Evolutionary conservation across 2,113 vertebrate species (phyloP), one percentile per base, ranked within the genome.

Genomic region (Nematolebias whitei): DNA sequence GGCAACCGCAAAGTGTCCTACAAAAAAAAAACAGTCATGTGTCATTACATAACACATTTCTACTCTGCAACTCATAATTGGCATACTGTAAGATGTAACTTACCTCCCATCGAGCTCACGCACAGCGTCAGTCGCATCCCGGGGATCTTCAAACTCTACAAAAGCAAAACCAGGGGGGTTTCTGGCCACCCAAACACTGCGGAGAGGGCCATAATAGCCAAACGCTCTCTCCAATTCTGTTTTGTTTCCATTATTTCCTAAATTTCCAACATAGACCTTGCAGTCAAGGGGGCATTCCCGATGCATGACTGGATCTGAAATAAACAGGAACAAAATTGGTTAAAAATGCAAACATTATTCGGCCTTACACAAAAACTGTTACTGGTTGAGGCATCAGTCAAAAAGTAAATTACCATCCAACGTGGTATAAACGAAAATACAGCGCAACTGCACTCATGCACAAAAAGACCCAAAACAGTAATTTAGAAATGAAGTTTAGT

Each of bases 171-270:
- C 98, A 2, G 98, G 97, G 58, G 98, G 98, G 80, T 98, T 99
- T 61, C 98, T 93, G 0, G 98, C 98, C 85, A 99, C 98, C 98
- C 98, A 99, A 2, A 99, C 98, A 18, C 96, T 99, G 20, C 97
- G 94, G 54, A 99, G 93, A 2, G 98, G 98, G 55, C 98, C 98
- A 10, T 99, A 99, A 85, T 99, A 99, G 75, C 98, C 96, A 70
- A 99, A 99, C 2, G 97, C 91, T 60, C 96, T 85, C 75, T 99
- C 98, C 79, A 99, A 65, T 78, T 99, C 98, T 0, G 98, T 98
- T 84, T 99, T 99, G 91, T 99, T 99, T 67, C 98, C 98, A 94
- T 98, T 99, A 79, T 97, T 99, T 23, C 98, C 98, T 83, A 99
- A 92, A 87, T 99, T 99, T 71, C 98, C 98, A 68, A 99, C 98